phyloP scores from a whole-genome alignment of 2,113 vertebrate species.

The Uria lomvia region DNA sequence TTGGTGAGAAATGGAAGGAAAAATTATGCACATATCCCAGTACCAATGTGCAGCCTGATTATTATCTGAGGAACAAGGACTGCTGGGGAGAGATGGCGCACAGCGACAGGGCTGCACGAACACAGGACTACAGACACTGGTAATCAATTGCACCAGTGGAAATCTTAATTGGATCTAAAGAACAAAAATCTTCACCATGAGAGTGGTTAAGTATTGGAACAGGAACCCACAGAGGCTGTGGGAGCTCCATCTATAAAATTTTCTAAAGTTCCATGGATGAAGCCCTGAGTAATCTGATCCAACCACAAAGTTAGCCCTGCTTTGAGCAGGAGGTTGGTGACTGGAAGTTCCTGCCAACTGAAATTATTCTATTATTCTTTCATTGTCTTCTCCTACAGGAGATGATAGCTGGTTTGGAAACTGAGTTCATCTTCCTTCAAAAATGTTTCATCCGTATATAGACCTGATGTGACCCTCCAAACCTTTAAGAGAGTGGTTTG shows the following conservation, averaged over 20 bases:
- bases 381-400: not conserved
- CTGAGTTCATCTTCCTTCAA: not conserved
- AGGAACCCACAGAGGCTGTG: not conserved
- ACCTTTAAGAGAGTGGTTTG: not conserved
- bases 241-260: not conserved
- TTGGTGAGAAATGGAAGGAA: not conserved
- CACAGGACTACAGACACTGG: not conserved
- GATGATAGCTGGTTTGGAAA: not conserved
- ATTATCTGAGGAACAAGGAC: not conserved
- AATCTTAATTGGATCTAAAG: not conserved
- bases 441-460: not conserved
- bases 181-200: not conserved
- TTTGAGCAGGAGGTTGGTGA: not conserved
- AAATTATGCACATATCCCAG: not conserved
- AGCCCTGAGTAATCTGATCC: not conserved
- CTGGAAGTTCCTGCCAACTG: not conserved
- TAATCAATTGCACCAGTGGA: not conserved
- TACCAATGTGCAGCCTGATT: not conserved
- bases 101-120: not conserved
- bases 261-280: not conserved
- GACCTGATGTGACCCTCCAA: not conserved
- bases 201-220: not conserved
- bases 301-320: not conserved
- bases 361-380: not conserved
- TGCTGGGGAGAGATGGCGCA: not conserved